Evolutionary conservation across 1,140 invertebrate species (phyloP).

Genomic region (Phymorhynchus buccinoides): DNA sequence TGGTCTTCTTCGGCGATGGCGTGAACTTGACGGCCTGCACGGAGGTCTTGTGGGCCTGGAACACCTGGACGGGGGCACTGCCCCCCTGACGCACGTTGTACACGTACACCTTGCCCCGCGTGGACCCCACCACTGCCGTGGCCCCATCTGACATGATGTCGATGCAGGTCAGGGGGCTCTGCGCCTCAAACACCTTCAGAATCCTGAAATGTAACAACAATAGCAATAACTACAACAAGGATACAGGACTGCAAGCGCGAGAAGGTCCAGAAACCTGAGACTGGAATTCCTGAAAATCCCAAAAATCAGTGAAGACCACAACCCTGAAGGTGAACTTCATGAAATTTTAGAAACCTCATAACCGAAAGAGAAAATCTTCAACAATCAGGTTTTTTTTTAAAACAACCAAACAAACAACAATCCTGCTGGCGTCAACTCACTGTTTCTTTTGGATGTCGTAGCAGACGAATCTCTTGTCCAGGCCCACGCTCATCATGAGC

Average conservation of each 20-base stretch:
- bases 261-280: no score
- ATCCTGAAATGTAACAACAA: constrained; percentile 50
- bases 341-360: no score
- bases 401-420: neutral
- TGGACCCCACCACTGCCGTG: constrained; percentile 68
- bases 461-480: constrained; percentile 72
- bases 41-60: constrained; percentile 68
- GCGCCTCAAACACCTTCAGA: constrained; percentile 64
- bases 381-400: no score
- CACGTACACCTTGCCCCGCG: constrained; percentile 65
- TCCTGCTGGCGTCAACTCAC: constrained; percentile 65
- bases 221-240: no score
- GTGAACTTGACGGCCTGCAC: constrained; percentile 65
- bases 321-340: no score
- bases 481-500: constrained; percentile 72
- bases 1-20: constrained; percentile 26
- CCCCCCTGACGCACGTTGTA: constrained; percentile 67
- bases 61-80: constrained; percentile 53
- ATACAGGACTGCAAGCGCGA: no score
- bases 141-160: constrained; percentile 67
- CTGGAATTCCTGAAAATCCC: no score
- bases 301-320: no score
- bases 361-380: no score
- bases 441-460: constrained; percentile 71
- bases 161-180: constrained; percentile 67